Evolutionary conservation across 2,797 vertebrate species (phyloP), one percentile per base, ranked within the genome.

Genomic region (Hippopotamyrus pictus): DNA sequence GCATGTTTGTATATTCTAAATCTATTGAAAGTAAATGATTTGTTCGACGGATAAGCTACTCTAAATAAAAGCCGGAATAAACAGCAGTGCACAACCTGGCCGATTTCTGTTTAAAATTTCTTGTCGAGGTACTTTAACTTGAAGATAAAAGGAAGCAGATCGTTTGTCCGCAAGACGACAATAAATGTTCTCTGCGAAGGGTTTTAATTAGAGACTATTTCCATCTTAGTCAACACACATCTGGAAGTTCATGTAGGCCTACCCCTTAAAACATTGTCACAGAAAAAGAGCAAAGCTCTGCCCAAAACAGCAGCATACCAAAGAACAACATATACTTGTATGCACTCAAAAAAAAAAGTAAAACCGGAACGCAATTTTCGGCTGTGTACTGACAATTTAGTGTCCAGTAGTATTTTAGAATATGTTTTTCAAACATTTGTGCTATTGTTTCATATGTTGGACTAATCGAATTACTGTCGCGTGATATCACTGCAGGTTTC

Each of bases 141-240:
- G 84, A 86, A 41, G 37, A 41, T 87, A 87, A 82, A 57, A 87
- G 86, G 53, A 87, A 87, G 53, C 92, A 91, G 91, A 91, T 93
- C 65, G 94, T 94, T 87, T 92, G 94, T 94, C 95, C 93, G 91
- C 93, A 92, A 94, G 93, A 93, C 92, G 93, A 95, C 95, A 94
- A 95, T 94, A 94, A 93, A 95, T 95, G 94, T 88, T 91, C 88
- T 69, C 79, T 37, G 51, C 92, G 93, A 93, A 88, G 95, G 94
- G 94, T 94, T 97, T 97, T 96, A 96, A 96, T 96, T 94, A 93
- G 95, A 93, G 94, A 95, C 96, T 94, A 82, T 82, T 94, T 94
- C 91, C 89, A 94, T 94, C 95, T 95, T 95, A 95, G 95, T 94
- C 94, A 92, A 92, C 94, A 93, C 92, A 37, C 85, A 54, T 44